Base-by-base conservation (phyloP, 35 echinoderm and acorn worm genomes). In the Patiria miniata region DNA sequence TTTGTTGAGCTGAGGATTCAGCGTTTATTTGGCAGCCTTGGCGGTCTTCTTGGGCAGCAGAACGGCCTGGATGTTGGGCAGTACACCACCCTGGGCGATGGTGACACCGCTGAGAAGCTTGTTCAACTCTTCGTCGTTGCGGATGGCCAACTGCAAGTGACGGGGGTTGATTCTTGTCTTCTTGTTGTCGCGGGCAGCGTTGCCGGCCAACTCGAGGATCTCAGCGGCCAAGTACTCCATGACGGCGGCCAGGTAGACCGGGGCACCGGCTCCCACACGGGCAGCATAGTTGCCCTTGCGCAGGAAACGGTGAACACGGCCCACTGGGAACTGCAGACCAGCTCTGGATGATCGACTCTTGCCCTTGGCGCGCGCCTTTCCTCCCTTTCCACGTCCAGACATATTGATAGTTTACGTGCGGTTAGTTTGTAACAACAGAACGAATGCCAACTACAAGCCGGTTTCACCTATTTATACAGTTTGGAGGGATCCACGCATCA, bases 161-260 rank as follows among this genome's bases (percentile, higher is more conserved):
- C 93, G 93, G 36, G 93, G 93, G 78, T 86, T 91, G 83, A 95
- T 87, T 79, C 93, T 87, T 19, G 50, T 87, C 78, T 95, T 95
- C 84, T 95, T 95, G 84, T 95, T 95, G 88, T 95, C 93, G 68
- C 93, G 88, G 88, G 93, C 89, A 34, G 93, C 93, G 84, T 95
- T 95, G 38, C 93, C 93, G 2, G 93, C 93, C 53, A 95, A 85
- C 88, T 95, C 93, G 38, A 95, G 82, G 79, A 95, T 95, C 83
- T 95, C 93, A 51, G 93, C 93, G 17, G 89, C 83, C 84, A 95
- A 33, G 78, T 95, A 95, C 53, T 95, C 93, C 54, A 95, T 61
- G 21, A 95, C 93, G 29, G 93, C 93, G 12, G 93, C 88, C 59
- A 95, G 68, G 89, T 95, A 95, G 0, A 95, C 93, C 1, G 93